Conservation (phyloP, 2,888 invertebrate genomes). For the Lamproptera curius region DNA sequence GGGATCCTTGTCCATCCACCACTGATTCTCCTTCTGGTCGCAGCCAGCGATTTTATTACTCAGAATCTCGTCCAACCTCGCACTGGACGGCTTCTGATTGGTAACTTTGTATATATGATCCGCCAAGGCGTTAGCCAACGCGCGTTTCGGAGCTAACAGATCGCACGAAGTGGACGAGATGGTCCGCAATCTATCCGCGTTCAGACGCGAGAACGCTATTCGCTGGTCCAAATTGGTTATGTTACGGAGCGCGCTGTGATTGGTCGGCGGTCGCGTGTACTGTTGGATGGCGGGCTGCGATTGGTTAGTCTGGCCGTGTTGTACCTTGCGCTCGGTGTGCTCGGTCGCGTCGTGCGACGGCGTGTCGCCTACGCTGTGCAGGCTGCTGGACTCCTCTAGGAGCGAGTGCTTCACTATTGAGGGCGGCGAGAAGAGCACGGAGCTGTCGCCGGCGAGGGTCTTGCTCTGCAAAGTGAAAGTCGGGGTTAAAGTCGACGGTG, state of each 20-base stretch:
- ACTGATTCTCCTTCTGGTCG: slow-evolving; percentile 59
- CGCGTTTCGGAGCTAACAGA: slow-evolving; percentile 66
- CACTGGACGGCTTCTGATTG: slow-evolving; percentile 72
- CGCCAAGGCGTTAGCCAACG: slow-evolving; percentile 63
- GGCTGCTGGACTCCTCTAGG: slow-evolving; percentile 80
- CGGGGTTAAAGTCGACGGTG: no score
- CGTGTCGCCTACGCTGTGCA: slow-evolving; percentile 73
- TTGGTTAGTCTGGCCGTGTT: slow-evolving; percentile 68
- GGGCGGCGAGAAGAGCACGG: slow-evolving; percentile 90
- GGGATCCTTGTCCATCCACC: slow-evolving; percentile 57
- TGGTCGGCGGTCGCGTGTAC: slow-evolving; percentile 19
- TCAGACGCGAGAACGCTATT: slow-evolving; percentile 59
- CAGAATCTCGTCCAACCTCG: slow-evolving; percentile 65
- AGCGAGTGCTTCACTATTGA: slow-evolving; percentile 91
- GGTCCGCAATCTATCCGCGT: slow-evolving; percentile 64
- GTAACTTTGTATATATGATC: slow-evolving; percentile 75
- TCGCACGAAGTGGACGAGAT: slow-evolving; percentile 52
- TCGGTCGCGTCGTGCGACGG: slow-evolving; percentile 59
- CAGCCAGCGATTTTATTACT: slow-evolving; percentile 61
- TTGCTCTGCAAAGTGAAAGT: slow-evolving; percentile 95
- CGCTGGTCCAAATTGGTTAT: slow-evolving; percentile 62
- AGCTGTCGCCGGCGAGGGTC: slow-evolving; percentile 86
- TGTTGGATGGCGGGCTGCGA: slow-evolving; percentile 55
- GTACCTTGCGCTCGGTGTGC: slow-evolving; percentile 69
- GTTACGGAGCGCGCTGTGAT: slow-evolving; percentile 47